These are phyloP conservation scores for Turritopsis dohrnii DNA, from an alignment of 30 jellyfish, hydroid and myxozoan species.

Conservation along the genomic window DNA sequence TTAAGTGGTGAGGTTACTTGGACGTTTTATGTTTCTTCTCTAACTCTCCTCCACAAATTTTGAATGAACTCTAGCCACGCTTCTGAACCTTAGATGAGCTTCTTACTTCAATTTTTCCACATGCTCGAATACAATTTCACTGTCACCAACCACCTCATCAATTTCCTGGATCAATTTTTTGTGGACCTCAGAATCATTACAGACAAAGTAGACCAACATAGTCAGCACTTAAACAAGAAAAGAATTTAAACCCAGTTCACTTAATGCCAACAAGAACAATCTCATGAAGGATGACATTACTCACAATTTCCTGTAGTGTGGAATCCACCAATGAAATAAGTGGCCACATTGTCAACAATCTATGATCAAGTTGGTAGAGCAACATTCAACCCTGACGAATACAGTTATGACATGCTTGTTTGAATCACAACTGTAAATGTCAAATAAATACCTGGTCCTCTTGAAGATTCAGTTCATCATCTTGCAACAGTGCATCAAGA, in stretches of 20 bases:
- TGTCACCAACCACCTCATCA: constrained; percentile 35
- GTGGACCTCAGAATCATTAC: constrained; percentile 60
- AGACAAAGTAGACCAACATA: constrained; percentile 55
- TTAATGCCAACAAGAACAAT: background rate
- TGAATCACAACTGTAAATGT: too few species aligned
- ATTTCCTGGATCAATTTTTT: constrained; percentile 49
- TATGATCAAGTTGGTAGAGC: too few species aligned
- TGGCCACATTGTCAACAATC: constrained; percentile 56
- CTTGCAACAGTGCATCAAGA: constrained; percentile 63
- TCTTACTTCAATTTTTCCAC: constrained; percentile 34
- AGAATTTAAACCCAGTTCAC: background rate
- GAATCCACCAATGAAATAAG: constrained; percentile 70
- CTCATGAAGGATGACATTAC: background rate
- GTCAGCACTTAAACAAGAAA: constrained; percentile 48
- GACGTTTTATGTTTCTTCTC: too few species aligned
- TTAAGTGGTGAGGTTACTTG: too few species aligned
- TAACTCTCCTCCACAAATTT: too few species aligned
- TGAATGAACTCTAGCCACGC: too few species aligned
- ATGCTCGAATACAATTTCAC: constrained; percentile 36
- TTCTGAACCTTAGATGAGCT: too few species aligned
- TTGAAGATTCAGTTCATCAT: constrained; percentile 37
- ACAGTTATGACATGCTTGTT: too few species aligned
- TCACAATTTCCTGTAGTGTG: constrained; percentile 90
- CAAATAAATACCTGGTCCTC: constrained; percentile 83
- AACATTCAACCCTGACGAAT: too few species aligned